Conservation (phyloP, 2,113 vertebrate genomes). For the Sorex fumeus region DNA sequence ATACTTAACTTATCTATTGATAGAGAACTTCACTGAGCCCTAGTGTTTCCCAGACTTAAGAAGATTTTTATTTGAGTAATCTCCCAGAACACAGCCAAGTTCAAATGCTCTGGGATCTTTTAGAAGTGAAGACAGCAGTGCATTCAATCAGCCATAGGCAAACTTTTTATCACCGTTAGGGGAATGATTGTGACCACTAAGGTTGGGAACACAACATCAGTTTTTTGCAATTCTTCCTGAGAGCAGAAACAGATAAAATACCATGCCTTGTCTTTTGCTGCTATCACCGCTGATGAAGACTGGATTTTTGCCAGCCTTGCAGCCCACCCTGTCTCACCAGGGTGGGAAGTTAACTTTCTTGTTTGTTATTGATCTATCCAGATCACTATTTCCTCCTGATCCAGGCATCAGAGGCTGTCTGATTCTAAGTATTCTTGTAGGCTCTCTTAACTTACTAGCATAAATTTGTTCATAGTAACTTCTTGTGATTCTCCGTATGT, state of each 20-base stretch:
- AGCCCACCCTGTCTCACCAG: not conserved
- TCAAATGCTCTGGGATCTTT: conserved; percentile 2
- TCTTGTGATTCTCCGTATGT: no score
- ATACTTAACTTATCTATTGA: not conserved
- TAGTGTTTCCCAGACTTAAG: not conserved
- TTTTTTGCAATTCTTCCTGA: not conserved
- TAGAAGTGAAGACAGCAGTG: not conserved
- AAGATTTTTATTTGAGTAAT: not conserved
- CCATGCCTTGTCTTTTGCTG: no score
- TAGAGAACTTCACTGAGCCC: not conserved
- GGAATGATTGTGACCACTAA: not conserved
- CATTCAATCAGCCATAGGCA: not conserved
- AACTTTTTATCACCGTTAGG: not conserved
- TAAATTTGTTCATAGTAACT: no score
- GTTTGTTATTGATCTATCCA: no score
- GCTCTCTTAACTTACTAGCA: no score
- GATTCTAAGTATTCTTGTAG: no score
- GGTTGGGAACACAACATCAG: not conserved
- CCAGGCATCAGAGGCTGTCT: no score
- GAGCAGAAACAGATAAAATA: conserved; percentile 15
- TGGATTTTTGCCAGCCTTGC: not conserved
- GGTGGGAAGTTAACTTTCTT: not conserved
- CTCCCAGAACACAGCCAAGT: not conserved
- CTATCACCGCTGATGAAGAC: not conserved
- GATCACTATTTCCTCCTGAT: no score